phyloP scores from a whole-genome alignment of 2,113 vertebrate species.

The Ochotona princeps region DNA sequence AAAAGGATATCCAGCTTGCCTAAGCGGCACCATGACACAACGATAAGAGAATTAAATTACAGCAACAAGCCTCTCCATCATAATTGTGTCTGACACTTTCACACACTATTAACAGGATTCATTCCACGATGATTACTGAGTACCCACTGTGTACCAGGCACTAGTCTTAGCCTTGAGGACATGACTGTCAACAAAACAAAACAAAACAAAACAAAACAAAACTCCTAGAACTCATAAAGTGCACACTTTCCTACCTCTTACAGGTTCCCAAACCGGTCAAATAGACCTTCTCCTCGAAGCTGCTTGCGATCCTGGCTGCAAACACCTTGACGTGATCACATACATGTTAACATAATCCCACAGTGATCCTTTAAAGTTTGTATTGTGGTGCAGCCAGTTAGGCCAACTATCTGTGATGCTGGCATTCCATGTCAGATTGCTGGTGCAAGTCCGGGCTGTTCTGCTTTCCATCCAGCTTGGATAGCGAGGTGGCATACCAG shows the following conservation, averaged over 20 bases:
- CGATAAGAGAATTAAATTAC: neutral
- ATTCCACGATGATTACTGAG: neutral
- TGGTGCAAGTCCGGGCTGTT: too few relatives aligned
- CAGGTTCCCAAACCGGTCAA: neutral
- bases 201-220: neutral
- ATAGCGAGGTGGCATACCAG: too few relatives aligned
- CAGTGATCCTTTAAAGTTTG: neutral
- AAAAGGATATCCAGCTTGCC: neutral
- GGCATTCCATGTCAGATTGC: too few relatives aligned
- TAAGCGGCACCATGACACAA: neutral
- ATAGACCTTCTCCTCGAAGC: neutral
- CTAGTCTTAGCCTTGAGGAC: neutral
- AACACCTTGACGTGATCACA: neutral
- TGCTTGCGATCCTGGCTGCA: neutral
- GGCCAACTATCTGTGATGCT: too few relatives aligned
- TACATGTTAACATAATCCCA: neutral
- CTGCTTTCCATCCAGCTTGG: too few relatives aligned
- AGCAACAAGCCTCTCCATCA: neutral
- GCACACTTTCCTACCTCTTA: neutral
- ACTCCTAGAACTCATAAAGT: neutral
- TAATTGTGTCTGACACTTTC: neutral
- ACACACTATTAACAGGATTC: neutral
- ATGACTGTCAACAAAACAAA: neutral
- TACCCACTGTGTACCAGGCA: neutral
- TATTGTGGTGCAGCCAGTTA: too few relatives aligned